These are phyloP conservation scores for Ormyrus thymus DNA, from an alignment of 2,888 invertebrate genomes.

Conservation along the genomic window DNA sequence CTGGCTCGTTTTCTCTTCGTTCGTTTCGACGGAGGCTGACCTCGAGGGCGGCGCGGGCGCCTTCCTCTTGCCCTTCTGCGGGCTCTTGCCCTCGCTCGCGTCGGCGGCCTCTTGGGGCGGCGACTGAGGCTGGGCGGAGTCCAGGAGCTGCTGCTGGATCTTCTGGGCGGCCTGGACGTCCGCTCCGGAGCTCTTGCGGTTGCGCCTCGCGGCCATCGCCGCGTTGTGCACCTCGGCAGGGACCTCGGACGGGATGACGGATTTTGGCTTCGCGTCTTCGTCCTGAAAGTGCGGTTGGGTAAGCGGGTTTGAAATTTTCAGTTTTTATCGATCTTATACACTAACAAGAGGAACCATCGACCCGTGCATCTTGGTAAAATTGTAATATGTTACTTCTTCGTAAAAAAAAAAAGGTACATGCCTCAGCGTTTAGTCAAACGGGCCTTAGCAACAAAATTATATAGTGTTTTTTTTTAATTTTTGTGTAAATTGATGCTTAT, in stretches of 20 bases:
- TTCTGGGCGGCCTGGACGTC: slow-evolving; percentile 17
- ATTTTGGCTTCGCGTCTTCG: slow-evolving; percentile 76
- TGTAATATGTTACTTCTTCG: too few relatives aligned
- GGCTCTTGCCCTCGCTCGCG: slow-evolving; percentile 78
- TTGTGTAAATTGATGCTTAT: not conserved
- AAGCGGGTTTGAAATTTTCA: too few relatives aligned
- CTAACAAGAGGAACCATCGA: too few relatives aligned
- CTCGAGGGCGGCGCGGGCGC: slow-evolving; percentile 82
- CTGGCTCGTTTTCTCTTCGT: slow-evolving; percentile 65
- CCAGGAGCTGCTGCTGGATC: slow-evolving; percentile 40
- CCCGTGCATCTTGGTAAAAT: too few relatives aligned
- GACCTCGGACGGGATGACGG: slow-evolving; percentile 80
- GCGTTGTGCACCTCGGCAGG: slow-evolving; percentile 85
- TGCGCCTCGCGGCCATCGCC: slow-evolving; percentile 82
- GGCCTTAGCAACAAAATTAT: too few relatives aligned
- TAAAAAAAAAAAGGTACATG: too few relatives aligned
- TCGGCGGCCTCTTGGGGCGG: slow-evolving; percentile 64
- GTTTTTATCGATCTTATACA: too few relatives aligned
- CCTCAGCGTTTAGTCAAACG: too few relatives aligned
- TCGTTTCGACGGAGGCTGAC: slow-evolving; percentile 59
- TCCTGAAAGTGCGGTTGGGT: not conserved
- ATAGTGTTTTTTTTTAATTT: slow-evolving; percentile 72
- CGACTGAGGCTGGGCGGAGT: slow-evolving; percentile 51
- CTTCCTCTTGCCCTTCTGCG: slow-evolving; percentile 79
- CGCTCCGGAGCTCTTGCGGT: slow-evolving; percentile 77